Conservation (phyloP, 2,113 vertebrate species). For the Sinocyclocheilus maitianheensis region DNA sequence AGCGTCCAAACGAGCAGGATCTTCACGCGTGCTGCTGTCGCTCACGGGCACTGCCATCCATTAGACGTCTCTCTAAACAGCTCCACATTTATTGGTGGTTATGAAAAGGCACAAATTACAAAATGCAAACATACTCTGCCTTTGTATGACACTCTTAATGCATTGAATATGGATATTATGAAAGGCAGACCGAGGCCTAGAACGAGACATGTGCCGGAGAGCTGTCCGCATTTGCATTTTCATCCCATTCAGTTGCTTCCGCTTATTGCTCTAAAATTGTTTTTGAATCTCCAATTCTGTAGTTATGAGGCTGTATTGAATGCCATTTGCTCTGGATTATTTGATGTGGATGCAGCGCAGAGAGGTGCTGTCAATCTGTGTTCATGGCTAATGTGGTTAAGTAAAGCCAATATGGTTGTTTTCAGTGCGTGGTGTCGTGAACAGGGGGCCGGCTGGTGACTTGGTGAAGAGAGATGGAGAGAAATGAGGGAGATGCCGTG, state of each 20-base stretch:
- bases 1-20: neutral
- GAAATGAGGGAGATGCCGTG: neutral
- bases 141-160: conserved; percentile 55
- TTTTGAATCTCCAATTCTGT: conserved; percentile 77
- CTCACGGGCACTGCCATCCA: conserved; percentile 34
- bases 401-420: conserved; percentile 83
- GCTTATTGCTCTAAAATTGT: conserved; percentile 80
- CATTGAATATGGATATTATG: conserved; percentile 56
- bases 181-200: conserved; percentile 46
- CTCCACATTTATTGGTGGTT: conserved; percentile 50
- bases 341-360: conserved; percentile 75
- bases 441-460: conserved; percentile 64
- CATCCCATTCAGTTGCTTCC: conserved; percentile 76
- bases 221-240: conserved; percentile 75
- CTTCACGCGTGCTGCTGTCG: conserved; percentile 40
- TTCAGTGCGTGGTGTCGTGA: conserved; percentile 78
- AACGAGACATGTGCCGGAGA: conserved; percentile 48
- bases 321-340: conserved; percentile 80
- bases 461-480: conserved; percentile 4
- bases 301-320: conserved; percentile 76
- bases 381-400: conserved; percentile 83
- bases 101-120: conserved; percentile 58
- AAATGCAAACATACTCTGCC: conserved; percentile 54
- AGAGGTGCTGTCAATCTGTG: conserved; percentile 82
- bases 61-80: conserved; percentile 43